Base-by-base conservation (phyloP, 2,113 vertebrate genomes). In the Gasterosteus aculeatus region DNA sequence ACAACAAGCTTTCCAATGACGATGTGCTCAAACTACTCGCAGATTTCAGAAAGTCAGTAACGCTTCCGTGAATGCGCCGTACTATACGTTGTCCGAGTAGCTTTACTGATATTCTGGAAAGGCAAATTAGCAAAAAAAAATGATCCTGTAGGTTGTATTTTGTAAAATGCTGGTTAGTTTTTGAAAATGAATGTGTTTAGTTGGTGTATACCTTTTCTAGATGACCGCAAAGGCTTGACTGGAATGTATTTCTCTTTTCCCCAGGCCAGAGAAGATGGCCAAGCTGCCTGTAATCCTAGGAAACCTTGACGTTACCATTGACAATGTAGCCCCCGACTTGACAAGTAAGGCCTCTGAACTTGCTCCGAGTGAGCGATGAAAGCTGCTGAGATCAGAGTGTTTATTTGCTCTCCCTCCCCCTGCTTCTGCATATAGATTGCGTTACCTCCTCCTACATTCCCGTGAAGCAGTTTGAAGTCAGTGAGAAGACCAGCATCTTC, bases 251-350 rank as follows among this genome's bases (percentile, higher is more conserved):
- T 85, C 89, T 26, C 46, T 42, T 60, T 82, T 78, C 76, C 60
- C 15, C 84, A 99, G 97, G 92, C 97, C 96, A 75, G 98, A 99
- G 92, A 99, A 98, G 93, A 97, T 99, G 97, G 95, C 97, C 80
- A 99, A 99, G 87, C 95, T 99, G 84, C 97, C 97, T 66, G 96
- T 99, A 89, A 97, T 99, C 94, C 93, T 99, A 82, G 98, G 98
- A 94, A 99, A 99, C 88, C 93, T 99, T 70, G 98, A 99, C 86
- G 96, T 99, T 84, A 98, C 95, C 72, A 97, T 99, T 66, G 97
- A 99, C 91, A 97, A 95, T 4, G 95, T 98, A 70, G 95, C 97
- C 77, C 95, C 96, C 42, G 97, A 99, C 92, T 94, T 97, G 90
- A 93, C 95, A 71, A 97, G 98, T 99, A 94, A 97, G 98, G 91